Evolutionary conservation across 2,888 invertebrate genomes (phyloP), one percentile per base, ranked within the genome.

Genomic region (Stenurella melanura): DNA sequence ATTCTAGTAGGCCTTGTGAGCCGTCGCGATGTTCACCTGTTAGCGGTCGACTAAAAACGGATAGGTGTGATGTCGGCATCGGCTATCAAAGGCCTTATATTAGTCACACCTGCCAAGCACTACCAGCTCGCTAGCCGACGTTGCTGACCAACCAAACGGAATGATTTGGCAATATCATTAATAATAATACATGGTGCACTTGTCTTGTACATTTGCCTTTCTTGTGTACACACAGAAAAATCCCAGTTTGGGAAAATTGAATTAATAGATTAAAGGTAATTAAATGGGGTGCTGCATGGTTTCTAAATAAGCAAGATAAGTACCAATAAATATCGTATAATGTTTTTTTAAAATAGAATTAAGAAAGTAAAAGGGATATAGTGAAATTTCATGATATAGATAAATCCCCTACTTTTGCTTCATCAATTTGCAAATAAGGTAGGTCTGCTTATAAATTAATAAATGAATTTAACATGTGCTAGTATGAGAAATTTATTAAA

Each of bases 31-130:
- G 19, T 11, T 57, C 57, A n/a, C 54, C 57, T 70, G 54, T 34
- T 69, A 12, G 58, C 18, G 68, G 12, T 21, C 42, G 60, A 50
- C 42, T 18, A 71, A 21, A 10, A 73, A 67, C 61, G 57, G 54
- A 12, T 6, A 87, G 88, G 84, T 78, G 88, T 83, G 83, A 81
- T 89, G 89, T 88, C 89, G 89, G 89, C 88, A 75, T 80, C 73
- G 80, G 78, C 80, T 83, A 80, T 86, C 88, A 89, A 89, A 89
- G 88, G 86, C 85, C 81, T 83, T 81, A 84, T 85, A 88, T 90
- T 89, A 89, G 90, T 90, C 89, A 90, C 90, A 90, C 89, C 90
- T 90, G 90, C 89, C 89, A 88, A 86, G 85, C 84, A 84, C 86
- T 84, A 86, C 85, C 84, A 85, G 83, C 84, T 81, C 83, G 83